phyloP scores from a whole-genome alignment of 2,113 vertebrate species.

The Clarias macrocephalus region DNA sequence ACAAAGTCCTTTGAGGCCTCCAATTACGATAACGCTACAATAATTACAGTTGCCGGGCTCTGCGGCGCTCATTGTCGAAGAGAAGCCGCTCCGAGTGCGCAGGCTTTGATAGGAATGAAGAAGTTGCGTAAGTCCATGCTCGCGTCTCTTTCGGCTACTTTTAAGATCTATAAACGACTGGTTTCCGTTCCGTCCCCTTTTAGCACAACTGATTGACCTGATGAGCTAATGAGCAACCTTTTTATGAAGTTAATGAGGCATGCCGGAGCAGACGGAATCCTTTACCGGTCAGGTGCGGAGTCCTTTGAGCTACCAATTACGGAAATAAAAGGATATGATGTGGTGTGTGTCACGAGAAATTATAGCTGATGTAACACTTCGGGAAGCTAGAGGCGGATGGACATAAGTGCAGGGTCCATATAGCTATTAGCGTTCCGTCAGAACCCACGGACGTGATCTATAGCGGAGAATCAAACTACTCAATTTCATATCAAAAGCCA shows the following conservation, averaged over 20 bases:
- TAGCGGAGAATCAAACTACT: background rate
- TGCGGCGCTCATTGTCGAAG: slow-evolving; percentile 26
- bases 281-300: background rate
- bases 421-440: background rate
- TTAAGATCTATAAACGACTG: background rate
- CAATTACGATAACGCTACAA: slow-evolving; percentile 45
- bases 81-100: background rate
- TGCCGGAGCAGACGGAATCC: background rate
- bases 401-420: background rate
- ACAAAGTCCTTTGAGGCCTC: slow-evolving; percentile 40
- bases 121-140: background rate
- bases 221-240: background rate
- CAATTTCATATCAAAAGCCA: background rate
- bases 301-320: slow-evolving; percentile 7
- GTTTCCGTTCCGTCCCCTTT: background rate
- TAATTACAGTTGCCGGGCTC: slow-evolving; percentile 36
- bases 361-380: background rate
- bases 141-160: background rate
- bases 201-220: slow-evolving; percentile 1
- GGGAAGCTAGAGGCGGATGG: background rate
- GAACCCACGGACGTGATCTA: background rate
- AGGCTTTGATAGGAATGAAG: slow-evolving; percentile 19
- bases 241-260: slow-evolving; percentile 6
- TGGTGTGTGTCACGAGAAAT: background rate
- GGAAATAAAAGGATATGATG: background rate